Evolutionary conservation across 2,888 invertebrate species (phyloP).

Genomic region (Pherbina coryleti): DNA sequence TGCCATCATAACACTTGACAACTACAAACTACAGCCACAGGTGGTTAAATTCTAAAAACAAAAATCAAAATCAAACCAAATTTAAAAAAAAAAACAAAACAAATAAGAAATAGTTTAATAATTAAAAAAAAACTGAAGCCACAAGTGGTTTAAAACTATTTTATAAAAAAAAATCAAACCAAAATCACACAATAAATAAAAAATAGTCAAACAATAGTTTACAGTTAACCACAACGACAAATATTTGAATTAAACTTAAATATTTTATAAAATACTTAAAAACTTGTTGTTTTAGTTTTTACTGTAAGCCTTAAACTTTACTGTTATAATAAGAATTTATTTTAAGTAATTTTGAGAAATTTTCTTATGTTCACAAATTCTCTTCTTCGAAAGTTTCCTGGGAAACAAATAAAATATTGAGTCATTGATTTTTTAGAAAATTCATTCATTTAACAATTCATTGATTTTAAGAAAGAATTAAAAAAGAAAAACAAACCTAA

Average conservation of each 20-base stretch:
- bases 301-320: neutral
- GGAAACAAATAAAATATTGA: neutral
- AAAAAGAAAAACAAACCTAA: neutral
- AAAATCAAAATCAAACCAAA: neutral
- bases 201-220: neutral
- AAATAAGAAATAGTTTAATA: conserved; percentile 30
- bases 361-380: neutral
- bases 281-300: neutral
- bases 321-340: too few relatives aligned
- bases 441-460: neutral
- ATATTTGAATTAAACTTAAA: neutral
- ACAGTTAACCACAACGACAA: neutral
- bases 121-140: conserved; percentile 33
- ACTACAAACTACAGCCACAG: conserved; percentile 20
- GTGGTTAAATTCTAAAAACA: conserved; percentile 9
- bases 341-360: neutral
- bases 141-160: conserved; percentile 14
- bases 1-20: neutral
- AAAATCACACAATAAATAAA: conserved; percentile 32
- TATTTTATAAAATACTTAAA: neutral
- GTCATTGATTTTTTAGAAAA: neutral
- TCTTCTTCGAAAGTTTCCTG: neutral
- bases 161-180: conserved; percentile 37
- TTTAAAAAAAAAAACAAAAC: conserved; percentile 19
- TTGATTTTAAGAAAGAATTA: neutral